A percentile compares a stretch with the other conserved stretches of the same genome.
phyloP scores from a whole-genome alignment of 2,797 vertebrate species.

The Platyrinchus mystaceus region DNA sequence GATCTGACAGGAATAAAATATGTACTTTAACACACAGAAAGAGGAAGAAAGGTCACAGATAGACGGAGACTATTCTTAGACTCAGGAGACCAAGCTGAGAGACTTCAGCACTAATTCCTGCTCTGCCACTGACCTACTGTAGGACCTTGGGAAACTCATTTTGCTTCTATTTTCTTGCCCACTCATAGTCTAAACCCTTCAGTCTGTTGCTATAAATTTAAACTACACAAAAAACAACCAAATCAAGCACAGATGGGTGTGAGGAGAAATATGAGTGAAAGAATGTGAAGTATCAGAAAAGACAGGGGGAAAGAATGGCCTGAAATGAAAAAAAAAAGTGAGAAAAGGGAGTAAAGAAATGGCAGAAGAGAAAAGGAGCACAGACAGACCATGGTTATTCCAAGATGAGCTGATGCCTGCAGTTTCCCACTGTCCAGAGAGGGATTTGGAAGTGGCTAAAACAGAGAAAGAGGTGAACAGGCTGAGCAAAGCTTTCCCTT shows the following conservation, averaged over 20 bases:
- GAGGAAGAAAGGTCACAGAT: not conserved
- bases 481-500: not conserved
- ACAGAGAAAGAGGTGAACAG: not conserved
- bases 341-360: not conserved
- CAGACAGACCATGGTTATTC: not conserved
- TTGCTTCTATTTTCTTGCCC: not conserved
- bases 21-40: not conserved
- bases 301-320: not conserved
- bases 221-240: not conserved
- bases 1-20: not conserved
- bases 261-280: not conserved
- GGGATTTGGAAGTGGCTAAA: not conserved
- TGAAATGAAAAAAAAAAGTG: not conserved
- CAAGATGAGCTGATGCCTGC: not conserved
- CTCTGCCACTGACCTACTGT: not conserved
- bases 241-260: not conserved
- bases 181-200: not conserved
- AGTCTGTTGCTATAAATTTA: not conserved
- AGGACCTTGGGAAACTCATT: not conserved
- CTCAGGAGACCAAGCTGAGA: not conserved
- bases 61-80: not conserved
- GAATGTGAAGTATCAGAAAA: not conserved
- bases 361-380: not conserved
- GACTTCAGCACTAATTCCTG: not conserved
- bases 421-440: not conserved